phyloP scores from a whole-genome alignment of 2,797 vertebrate genomes.

The Enteromius trimaculatus region DNA sequence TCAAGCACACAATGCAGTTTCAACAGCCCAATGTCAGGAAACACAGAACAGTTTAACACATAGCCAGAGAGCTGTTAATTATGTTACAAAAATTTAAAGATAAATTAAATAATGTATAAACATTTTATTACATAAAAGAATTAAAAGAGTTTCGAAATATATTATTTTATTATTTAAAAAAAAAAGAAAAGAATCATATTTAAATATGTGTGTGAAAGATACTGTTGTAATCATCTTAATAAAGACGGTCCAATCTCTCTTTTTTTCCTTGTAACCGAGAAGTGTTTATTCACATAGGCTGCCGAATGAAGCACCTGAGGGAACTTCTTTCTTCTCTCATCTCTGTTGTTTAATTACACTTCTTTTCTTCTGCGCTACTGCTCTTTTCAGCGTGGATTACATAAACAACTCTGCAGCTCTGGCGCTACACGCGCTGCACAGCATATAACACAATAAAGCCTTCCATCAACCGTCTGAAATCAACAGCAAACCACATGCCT shows the following conservation, averaged over 20 bases:
- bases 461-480: conserved; percentile 38
- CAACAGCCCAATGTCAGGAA: background rate
- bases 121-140: background rate
- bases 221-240: background rate
- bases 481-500: conserved; percentile 21
- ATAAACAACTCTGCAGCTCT: conserved; percentile 5
- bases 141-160: background rate
- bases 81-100: background rate
- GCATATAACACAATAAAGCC: conserved; percentile 16
- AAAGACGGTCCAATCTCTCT: background rate
- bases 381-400: conserved; percentile 33
- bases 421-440: conserved; percentile 15
- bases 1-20: conserved; percentile 17
- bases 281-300: conserved; percentile 14
- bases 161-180: background rate
- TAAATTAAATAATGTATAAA: background rate
- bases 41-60: conserved; percentile 9
- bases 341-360: conserved; percentile 48
- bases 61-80: background rate
- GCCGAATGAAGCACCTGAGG: conserved; percentile 27
- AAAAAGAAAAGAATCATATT: background rate
- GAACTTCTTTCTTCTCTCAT: conserved; percentile 27
- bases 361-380: conserved; percentile 21
- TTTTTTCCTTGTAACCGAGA: background rate
- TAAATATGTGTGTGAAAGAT: background rate